Conservation (phyloP, 2,797 vertebrate genomes). For the Falco cherrug region DNA sequence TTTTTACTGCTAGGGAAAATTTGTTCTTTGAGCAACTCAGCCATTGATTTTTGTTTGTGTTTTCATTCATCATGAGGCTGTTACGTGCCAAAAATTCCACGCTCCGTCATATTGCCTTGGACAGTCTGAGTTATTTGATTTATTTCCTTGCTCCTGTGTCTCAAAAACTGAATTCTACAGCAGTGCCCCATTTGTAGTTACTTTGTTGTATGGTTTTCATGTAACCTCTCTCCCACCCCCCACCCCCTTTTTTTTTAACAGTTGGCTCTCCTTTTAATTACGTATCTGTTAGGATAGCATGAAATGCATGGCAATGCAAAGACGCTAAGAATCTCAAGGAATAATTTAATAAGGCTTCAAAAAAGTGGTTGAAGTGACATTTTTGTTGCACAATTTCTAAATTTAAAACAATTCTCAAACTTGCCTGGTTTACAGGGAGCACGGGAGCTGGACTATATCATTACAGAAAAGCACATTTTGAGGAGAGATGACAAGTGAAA, state of each 20-base stretch:
- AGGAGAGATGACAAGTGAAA: background rate
- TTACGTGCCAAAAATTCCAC: constrained; percentile 62
- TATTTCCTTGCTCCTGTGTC: constrained; percentile 6
- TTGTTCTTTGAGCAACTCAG: constrained; percentile 66
- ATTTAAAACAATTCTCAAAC: background rate
- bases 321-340: background rate
- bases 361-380: background rate
- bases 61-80: constrained; percentile 69
- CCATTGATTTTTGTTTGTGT: constrained; percentile 74
- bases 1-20: constrained; percentile 68
- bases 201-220: background rate
- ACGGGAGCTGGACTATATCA: background rate
- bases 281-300: background rate
- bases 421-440: background rate
- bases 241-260: background rate
- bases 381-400: background rate
- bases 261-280: background rate
- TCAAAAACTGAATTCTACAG: constrained; percentile 38
- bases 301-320: background rate
- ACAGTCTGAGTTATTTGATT: constrained; percentile 60
- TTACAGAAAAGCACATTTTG: background rate
- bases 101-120: constrained; percentile 35
- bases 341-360: background rate
- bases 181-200: constrained; percentile 20
- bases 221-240: rapidly evolving